Percentiles rank a stretch among this genome's conserved stretches.
These are phyloP conservation scores for Euura saliciscinereae DNA, from an alignment of 1,140 invertebrate species.

Conservation along the genomic window DNA sequence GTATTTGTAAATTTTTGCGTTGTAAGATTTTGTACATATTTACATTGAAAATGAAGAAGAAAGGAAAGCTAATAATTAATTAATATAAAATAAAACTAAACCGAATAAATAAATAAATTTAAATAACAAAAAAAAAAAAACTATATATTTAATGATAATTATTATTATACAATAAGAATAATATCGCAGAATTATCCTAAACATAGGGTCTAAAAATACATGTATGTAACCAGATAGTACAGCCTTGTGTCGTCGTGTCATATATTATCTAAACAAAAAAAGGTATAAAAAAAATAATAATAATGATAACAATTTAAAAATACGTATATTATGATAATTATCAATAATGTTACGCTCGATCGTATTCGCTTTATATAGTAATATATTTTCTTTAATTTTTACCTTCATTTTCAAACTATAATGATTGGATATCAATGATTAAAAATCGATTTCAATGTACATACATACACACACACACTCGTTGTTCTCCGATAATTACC, in stretches of 20 bases:
- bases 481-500: no score
- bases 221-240: neutral
- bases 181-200: neutral
- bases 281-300: neutral
- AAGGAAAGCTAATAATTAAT: no score
- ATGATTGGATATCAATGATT: neutral
- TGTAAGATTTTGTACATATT: slow-evolving; percentile 41
- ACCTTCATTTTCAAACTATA: neutral
- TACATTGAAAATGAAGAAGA: no score
- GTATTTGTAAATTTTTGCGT: slow-evolving; percentile 34
- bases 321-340: neutral
- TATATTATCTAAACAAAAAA: neutral
- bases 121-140: no score
- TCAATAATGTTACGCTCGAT: neutral
- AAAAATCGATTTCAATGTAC: no score
- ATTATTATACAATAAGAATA: neutral
- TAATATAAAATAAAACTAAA: no score
- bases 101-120: neutral
- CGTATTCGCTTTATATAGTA: neutral
- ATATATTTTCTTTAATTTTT: no score
- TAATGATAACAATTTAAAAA: neutral
- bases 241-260: slow-evolving; percentile 5
- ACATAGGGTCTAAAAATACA: neutral
- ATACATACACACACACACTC: no score
- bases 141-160: no score